Base-by-base conservation (phyloP, 2,888 invertebrate genomes). In the Leptarthrus brevirostris region DNA sequence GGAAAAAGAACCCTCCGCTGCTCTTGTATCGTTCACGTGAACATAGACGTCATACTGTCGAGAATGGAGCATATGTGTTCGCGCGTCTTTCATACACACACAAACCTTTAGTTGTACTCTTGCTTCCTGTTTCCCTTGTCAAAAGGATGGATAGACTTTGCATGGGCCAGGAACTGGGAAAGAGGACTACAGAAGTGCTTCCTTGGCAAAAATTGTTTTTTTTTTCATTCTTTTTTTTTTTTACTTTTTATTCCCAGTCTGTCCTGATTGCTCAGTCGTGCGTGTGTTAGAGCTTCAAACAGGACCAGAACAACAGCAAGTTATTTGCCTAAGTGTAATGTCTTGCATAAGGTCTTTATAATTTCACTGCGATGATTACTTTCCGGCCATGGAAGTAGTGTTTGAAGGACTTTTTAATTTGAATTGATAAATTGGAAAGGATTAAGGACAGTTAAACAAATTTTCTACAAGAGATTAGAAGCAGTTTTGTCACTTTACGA, bases 261-360 rank as follows among this genome's bases (percentile, higher is more conserved):
- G 8, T 34, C n/a, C 26, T 56, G 34, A 56, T 34, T 56, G 56
- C 56, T 30, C 56, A 30, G 30, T 30, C 58, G 58, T 58, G 58
- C 36, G 58, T 36, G 36, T n/a, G 58, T 18, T 18, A n/a, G 16
- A 56, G 26, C 56, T 56, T 56, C 36, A 36, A 58, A 58, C 58
- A 58, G 12, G 4, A 18, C 16, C 1, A 18, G 58, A n/a, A 18
- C 58, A 58, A 58, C 36, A 20, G 58, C 8, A n/a, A 58, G 36
- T 58, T 24, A 58, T 58, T 58, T 58, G 58, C 58, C 36, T 58
- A 36, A 36, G 58, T 58, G 36, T 20, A 36, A 58, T 56, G 56
- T 10, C 26, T 56, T 30, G 12, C 24, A 56, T 30, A 30, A n/a
- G n/a, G 30, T 6, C 16, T 26, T 56, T 24, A n/a, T 16, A 6